phyloP scores from a whole-genome alignment of 2,797 vertebrate genomes.

The Sarcophilus harrisii region DNA sequence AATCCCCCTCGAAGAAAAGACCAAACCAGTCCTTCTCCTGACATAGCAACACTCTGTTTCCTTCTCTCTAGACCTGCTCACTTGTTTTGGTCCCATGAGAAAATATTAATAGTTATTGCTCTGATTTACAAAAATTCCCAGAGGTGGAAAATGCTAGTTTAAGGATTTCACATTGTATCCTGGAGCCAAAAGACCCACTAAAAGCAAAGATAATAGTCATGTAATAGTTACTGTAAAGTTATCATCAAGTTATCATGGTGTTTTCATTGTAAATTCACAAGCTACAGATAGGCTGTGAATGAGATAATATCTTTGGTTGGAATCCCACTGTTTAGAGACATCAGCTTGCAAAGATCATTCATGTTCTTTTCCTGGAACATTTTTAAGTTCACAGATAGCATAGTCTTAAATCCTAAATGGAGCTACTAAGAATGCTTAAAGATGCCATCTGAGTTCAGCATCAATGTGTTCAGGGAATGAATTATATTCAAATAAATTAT shows the following conservation, averaged over 20 bases:
- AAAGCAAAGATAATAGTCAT: neutral
- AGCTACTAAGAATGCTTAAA: slow-evolving; percentile 26
- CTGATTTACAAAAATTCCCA: neutral
- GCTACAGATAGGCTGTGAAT: neutral
- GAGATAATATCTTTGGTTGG: neutral
- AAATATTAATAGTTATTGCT: neutral
- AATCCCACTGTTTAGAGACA: neutral
- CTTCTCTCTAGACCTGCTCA: neutral
- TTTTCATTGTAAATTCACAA: slow-evolving; percentile 12
- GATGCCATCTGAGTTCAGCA: slow-evolving; percentile 8
- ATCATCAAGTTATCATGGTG: neutral
- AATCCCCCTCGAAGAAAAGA: neutral
- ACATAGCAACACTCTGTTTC: neutral
- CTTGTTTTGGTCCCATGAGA: neutral
- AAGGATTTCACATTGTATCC: neutral
- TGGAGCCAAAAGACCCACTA: neutral
- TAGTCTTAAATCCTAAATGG: slow-evolving; percentile 12
- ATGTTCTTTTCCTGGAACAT: neutral
- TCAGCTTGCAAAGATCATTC: neutral
- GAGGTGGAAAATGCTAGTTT: neutral
- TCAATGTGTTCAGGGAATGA: slow-evolving; percentile 23
- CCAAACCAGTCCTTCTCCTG: neutral
- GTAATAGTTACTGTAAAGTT: neutral
- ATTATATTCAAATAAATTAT: slow-evolving; percentile 26
- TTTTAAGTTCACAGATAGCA: neutral